These are phyloP conservation scores for Calidris pygmaea DNA, from an alignment of 2,113 vertebrate genomes.

Conservation along the genomic window DNA sequence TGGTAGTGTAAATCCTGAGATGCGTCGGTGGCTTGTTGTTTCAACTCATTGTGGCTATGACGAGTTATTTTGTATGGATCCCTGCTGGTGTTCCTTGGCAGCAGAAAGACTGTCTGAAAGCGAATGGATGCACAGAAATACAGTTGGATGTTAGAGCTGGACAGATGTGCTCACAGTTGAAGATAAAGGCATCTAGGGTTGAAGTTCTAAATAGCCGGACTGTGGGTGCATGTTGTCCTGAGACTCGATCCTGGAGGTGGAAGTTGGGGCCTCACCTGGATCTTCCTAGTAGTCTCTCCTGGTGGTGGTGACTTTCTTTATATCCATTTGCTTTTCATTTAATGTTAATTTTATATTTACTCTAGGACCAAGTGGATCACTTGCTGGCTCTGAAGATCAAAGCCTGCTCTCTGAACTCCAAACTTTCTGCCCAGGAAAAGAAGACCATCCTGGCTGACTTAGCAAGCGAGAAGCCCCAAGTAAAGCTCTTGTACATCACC, in stretches of 20 bases:
- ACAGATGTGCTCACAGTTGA: neutral
- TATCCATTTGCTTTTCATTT: neutral
- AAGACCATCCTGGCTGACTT: conserved; percentile 85
- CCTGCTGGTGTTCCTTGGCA: neutral
- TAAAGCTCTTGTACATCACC: conserved; percentile 93
- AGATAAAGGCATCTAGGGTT: neutral
- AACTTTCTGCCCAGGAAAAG: conserved; percentile 82
- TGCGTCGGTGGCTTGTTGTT: neutral
- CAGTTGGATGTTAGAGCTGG: neutral
- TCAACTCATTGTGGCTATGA: neutral
- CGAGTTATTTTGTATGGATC: neutral
- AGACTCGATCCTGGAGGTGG: neutral
- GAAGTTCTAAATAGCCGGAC: neutral
- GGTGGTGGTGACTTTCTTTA: neutral
- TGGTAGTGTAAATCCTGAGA: neutral
- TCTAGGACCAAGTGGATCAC: conserved; percentile 92
- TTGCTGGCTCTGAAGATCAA: conserved; percentile 85
- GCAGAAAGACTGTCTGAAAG: neutral
- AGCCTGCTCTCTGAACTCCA: conserved; percentile 92
- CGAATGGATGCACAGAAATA: neutral
- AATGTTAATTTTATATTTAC: neutral
- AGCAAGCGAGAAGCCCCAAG: conserved; percentile 79
- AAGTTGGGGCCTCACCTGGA: neutral
- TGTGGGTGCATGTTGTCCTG: neutral
- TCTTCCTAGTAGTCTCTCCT: neutral